Conservation (phyloP, 2,797 vertebrate genomes). For the Leucoraja ocellata region DNA sequence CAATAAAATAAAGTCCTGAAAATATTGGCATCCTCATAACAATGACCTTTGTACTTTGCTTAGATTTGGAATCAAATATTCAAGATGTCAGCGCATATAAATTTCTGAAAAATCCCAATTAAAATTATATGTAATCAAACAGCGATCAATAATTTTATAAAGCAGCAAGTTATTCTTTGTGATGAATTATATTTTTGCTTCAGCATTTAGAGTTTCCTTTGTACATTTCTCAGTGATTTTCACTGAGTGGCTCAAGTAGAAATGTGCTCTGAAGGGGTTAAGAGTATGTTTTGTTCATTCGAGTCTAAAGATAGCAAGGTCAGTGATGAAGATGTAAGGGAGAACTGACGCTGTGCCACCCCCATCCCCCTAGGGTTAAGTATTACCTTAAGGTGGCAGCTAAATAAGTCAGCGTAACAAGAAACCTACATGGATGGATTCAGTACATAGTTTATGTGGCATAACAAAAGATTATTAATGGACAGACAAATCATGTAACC, state of each 20-base stretch:
- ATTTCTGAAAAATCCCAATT: not conserved
- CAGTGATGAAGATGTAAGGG: conserved; percentile 25
- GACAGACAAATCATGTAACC: conserved; percentile 19
- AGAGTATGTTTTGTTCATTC: not conserved
- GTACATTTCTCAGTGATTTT: not conserved
- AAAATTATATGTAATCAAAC: not conserved
- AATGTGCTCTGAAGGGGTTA: conserved; percentile 21
- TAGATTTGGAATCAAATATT: not conserved
- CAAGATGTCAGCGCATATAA: not conserved
- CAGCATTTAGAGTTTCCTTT: not conserved
- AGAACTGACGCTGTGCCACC: not conserved
- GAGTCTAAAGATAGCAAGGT: conserved; percentile 15
- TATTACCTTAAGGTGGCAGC: conserved; percentile 23
- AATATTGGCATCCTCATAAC: too few species aligned
- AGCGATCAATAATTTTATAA: not conserved
- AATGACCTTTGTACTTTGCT: not conserved
- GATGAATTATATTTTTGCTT: not conserved
- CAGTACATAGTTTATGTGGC: not conserved
- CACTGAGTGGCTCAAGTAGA: conserved; percentile 14
- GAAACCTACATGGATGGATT: conserved; percentile 19
- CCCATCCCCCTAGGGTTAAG: not conserved
- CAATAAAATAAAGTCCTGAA: not conserved
- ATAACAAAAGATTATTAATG: conserved; percentile 23
- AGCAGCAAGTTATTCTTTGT: not conserved
- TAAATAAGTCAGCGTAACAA: conserved; percentile 11